These are phyloP conservation scores for Sardina pilchardus DNA, from an alignment of 2,113 vertebrate genomes.

Conservation along the genomic window DNA sequence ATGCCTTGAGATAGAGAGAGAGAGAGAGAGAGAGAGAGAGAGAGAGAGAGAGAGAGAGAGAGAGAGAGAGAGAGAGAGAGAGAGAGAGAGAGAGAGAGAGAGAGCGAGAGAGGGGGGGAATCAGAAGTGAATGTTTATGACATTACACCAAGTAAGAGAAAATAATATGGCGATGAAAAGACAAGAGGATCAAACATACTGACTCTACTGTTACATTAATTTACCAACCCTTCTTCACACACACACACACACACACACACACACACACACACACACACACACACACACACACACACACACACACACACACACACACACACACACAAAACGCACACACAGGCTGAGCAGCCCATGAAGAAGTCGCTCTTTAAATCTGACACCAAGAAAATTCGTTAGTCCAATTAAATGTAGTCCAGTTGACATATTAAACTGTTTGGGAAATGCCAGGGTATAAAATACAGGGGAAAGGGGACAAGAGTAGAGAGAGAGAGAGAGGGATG, in stretches of 20 bases:
- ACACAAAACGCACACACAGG: neutral
- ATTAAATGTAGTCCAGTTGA: neutral
- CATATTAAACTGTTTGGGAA: neutral
- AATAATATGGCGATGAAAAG: neutral
- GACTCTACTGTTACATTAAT: neutral
- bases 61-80: neutral
- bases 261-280: neutral
- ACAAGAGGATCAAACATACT: too few species aligned
- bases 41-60: neutral
- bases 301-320: slow-evolving; percentile 8
- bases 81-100: neutral
- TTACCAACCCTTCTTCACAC: neutral
- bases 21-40: neutral
- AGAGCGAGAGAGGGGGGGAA: neutral
- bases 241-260: slow-evolving; percentile 1
- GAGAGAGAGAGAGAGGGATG: neutral
- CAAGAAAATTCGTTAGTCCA: slow-evolving; percentile 10
- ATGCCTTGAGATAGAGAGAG: neutral
- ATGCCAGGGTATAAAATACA: neutral
- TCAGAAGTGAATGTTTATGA: neutral
- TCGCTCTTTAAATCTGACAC: neutral
- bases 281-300: slow-evolving; percentile 23
- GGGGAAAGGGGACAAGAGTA: too few species aligned
- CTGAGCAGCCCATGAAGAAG: neutral
- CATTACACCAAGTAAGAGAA: neutral